These are phyloP conservation scores for Hoplodrina blanda DNA, from an alignment of 2,888 invertebrate genomes.

Conservation along the genomic window DNA sequence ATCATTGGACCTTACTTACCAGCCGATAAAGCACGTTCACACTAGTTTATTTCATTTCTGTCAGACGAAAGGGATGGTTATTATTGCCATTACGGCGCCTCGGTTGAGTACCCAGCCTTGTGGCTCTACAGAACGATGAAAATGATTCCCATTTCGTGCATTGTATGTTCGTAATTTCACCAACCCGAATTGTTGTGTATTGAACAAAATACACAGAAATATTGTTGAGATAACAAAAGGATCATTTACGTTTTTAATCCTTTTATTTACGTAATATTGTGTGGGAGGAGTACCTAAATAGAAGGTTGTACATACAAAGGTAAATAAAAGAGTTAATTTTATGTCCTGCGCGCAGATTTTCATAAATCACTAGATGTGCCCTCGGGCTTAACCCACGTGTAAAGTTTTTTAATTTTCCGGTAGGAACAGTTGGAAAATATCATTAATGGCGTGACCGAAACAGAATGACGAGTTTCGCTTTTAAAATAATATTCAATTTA, in stretches of 20 bases:
- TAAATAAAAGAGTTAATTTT: conserved; percentile 50
- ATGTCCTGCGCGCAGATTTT: conserved; percentile 31
- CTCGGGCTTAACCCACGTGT: conserved; percentile 34
- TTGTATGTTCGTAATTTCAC: conserved; percentile 27
- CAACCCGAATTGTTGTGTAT: conserved; percentile 12
- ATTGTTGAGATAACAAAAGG: conserved; percentile 35
- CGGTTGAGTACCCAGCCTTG: conserved; percentile 22
- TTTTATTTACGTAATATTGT: conserved; percentile 4
- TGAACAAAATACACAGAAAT: conserved; percentile 27
- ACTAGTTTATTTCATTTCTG: conserved; percentile 49
- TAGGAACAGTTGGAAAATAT: conserved; percentile 36
- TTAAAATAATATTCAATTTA: not conserved
- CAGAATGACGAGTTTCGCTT: conserved; percentile 1
- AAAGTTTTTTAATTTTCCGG: conserved; percentile 53
- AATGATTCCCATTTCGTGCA: conserved; percentile 36
- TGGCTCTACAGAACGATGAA: conserved; percentile 42
- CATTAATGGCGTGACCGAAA: conserved; percentile 27
- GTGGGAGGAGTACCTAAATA: conserved; percentile 32
- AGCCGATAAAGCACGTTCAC: conserved; percentile 44
- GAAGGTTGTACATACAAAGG: conserved; percentile 23
- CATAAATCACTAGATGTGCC: conserved; percentile 46
- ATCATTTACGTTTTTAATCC: conserved; percentile 35
- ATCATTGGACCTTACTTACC: conserved; percentile 21
- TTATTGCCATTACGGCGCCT: conserved; percentile 37
- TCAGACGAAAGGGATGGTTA: conserved; percentile 43